These are phyloP conservation scores for Crocodylus rhombifer DNA, from an alignment of 2,797 vertebrate species.

Conservation along the genomic window DNA sequence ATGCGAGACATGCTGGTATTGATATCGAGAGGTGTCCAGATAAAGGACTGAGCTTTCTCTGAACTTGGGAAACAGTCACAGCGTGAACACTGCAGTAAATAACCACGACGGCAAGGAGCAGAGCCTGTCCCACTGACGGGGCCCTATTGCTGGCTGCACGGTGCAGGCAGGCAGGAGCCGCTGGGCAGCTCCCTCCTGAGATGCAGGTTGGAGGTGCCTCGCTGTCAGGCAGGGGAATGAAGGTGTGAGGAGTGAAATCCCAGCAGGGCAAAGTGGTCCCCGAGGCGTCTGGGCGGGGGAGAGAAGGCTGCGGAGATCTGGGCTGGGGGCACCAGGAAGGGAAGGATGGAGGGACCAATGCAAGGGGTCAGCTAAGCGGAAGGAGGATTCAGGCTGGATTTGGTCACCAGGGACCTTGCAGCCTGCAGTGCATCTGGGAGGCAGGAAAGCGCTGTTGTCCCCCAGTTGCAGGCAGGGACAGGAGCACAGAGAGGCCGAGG, in stretches of 20 bases:
- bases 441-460: not conserved
- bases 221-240: not conserved
- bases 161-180: no score
- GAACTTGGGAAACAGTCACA: not conserved
- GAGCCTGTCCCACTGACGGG: not conserved
- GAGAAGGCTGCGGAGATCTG: not conserved
- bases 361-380: no score
- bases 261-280: not conserved
- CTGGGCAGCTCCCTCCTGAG: no score
- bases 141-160: not conserved
- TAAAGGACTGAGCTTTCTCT: not conserved
- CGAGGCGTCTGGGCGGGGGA: not conserved
- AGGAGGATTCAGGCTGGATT: not conserved
- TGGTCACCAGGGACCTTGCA: not conserved
- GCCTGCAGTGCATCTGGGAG: not conserved
- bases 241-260: not conserved
- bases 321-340: not conserved
- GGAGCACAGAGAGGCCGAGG: not conserved
- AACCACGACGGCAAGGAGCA: not conserved
- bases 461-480: not conserved
- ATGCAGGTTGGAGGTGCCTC: no score
- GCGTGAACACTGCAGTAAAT: not conserved
- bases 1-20: not conserved
- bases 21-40: not conserved
- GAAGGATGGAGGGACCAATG: no score